A percentile compares a stretch with the other conserved stretches of the same genome.
Conservation (phyloP, 2,888 invertebrate genomes). For the Petrolisthes cinctipes region DNA sequence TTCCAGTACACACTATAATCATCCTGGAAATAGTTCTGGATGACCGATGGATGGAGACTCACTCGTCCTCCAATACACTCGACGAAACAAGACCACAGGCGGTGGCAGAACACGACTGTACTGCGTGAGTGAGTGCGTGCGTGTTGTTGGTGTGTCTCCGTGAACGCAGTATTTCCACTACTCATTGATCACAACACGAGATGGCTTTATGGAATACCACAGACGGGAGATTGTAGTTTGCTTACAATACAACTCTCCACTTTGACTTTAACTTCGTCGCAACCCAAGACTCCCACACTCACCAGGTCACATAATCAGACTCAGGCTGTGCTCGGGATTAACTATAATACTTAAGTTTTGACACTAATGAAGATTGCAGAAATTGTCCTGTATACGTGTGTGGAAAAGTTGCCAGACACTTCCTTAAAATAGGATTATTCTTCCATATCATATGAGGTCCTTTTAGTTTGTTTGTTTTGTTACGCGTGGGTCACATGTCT, state of each 20-base stretch:
- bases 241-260: no score
- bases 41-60: no score
- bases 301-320: neutral
- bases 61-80: no score
- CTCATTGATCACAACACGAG: neutral
- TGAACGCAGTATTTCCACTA: slow-evolving; percentile 2
- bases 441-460: no score
- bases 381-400: slow-evolving; percentile 4
- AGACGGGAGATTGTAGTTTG: no score
- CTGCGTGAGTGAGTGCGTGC: neutral
- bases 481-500: no score
- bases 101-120: no score
- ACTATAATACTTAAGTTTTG: slow-evolving; percentile 18
- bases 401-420: neutral
- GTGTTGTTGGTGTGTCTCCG: neutral
- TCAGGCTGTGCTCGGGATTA: neutral
- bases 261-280: neutral
- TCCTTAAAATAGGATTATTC: neutral
- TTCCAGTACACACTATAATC: no score
- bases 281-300: neutral
- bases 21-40: no score
- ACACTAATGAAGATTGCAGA: slow-evolving; percentile 18
- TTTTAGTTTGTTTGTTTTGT: no score
- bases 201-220: neutral
- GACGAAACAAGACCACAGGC: no score